Evolutionary conservation across 2,113 vertebrate genomes (phyloP), one percentile per base, ranked within the genome.

Genomic region (Sapajus apella): DNA sequence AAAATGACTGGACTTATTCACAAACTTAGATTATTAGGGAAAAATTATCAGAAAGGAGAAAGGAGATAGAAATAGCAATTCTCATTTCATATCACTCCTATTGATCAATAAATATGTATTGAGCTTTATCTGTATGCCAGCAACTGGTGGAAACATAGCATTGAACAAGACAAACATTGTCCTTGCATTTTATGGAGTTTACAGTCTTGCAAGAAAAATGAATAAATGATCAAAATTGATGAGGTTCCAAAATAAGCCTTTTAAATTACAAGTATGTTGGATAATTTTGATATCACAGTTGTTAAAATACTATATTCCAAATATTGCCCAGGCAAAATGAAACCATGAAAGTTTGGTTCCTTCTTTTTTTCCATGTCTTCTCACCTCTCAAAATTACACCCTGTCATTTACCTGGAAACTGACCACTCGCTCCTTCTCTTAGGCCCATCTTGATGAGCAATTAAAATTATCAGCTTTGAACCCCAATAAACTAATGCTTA

Each of bases 51-150:
- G 25, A 50, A 79, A 86, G 25, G 27, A 66, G 79, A 92, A 90
- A 83, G 21, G 40, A 93, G 2, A 66, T 7, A 30, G n/a, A 95
- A 94, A 52, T 14, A 94, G 32, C 10, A 72, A 23, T 93, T 87
- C 30, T 92, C 47, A 72, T 86, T 85, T 81, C 47, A 25, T 76
- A 23, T 77, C 47, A 85, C 18, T 91, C 30, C 17, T 81, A 58
- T 52, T 87, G 92, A 73, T 91, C 23, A 79, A 89, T 90, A 90
- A 90, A 58, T 64, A 82, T 47, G 45, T 96, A 94, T 37, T 93
- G 87, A 87, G 13, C 6, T 58, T 68, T 91, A 89, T 56, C 40
- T 75, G 9, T 27, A 86, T 37, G 70, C n/a, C 32, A 94, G 61
- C 76, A 75, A 82, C 76, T 87, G 47, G 16, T n/a, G 12, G 55